Conservation (phyloP, 2,113 vertebrate species). For the Stegastes partitus region DNA sequence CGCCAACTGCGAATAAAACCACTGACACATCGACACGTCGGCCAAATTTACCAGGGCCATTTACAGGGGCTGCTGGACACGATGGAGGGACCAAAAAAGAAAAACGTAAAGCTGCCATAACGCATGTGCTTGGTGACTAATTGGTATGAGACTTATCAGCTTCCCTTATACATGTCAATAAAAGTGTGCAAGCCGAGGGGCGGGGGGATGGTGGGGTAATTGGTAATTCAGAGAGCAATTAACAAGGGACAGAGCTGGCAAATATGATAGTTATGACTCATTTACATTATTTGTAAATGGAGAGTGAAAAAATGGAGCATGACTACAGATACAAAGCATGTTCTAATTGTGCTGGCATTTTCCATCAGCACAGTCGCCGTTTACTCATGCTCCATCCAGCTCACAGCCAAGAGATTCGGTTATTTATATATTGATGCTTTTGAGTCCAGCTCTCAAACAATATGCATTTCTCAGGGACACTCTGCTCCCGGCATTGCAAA, state of each 20-base stretch:
- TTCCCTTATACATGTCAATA: conserved; percentile 34
- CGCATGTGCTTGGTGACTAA: conserved; percentile 25
- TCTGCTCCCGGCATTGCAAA: no score
- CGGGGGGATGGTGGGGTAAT: background rate
- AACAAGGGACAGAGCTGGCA: conserved; percentile 10
- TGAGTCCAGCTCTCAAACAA: conserved; percentile 6
- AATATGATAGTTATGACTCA: conserved; percentile 44
- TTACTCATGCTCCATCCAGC: background rate
- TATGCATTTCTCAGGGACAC: no score
- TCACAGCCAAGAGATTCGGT: background rate
- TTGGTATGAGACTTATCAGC: conserved; percentile 30
- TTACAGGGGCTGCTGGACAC: conserved; percentile 36
- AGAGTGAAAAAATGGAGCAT: conserved; percentile 25
- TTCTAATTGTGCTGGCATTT: conserved; percentile 11
- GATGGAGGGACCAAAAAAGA: conserved; percentile 34
- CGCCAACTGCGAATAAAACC: conserved; percentile 40
- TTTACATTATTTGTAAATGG: conserved; percentile 42
- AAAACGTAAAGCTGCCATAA: conserved; percentile 39
- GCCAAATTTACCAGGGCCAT: conserved; percentile 48
- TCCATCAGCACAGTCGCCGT: background rate
- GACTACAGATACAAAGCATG: conserved; percentile 1
- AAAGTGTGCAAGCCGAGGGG: conserved; percentile 12
- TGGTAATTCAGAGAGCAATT: conserved; percentile 48
- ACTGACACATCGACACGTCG: conserved; percentile 25
- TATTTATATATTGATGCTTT: background rate